Base-by-base conservation (phyloP, 1,140 invertebrate genomes). In the Octopus sinensis region DNA sequence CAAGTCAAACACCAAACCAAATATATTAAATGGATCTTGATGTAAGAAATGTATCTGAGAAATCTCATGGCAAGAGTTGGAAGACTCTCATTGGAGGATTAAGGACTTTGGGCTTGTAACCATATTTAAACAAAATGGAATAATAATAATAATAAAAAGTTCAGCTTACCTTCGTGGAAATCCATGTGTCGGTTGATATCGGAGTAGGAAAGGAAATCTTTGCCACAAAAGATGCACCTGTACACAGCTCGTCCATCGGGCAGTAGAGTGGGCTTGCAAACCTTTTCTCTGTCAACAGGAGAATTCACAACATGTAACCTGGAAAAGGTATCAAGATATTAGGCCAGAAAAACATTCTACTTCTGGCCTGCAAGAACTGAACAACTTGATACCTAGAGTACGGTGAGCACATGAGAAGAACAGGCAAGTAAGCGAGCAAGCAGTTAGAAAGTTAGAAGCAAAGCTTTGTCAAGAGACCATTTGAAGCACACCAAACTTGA, bases 111-210 rank as follows among this genome's bases (percentile, higher is more conserved):
- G 30, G 30, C 30, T 43, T 43, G 30, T 43, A 43, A 43, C 30
- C 30, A 3, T 43, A 43, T 43, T 43, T 43, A 43, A 43, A 43
- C 30, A 43, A 43, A 43, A 43, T 43, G 30, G 30, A 43, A 43
- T 43, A 43, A 43, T 43, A 43, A 43, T 43, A 43, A 43, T 43
- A 73, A 73, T 12, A 73, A 77, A 51, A 77, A 43, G 52, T 17
- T 13, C 7, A 6, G 52, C 87, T 84, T 84, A 92, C 91, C 91
- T 88, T 91, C 91, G 85, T 92, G 91, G 83, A 92, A 92, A 82
- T 91, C 90, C 87, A 92, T 90, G 85, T 92, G 92, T 79, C 91
- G 82, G 84, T 92, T 91, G 84, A 92, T 89, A 80, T 92, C 92
- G 7, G 91, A 91, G 78, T 88, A 89, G 6, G 89, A 91, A 9